These are phyloP conservation scores for Hirundo rustica DNA, from an alignment of 2,797 vertebrate species.

Conservation along the genomic window DNA sequence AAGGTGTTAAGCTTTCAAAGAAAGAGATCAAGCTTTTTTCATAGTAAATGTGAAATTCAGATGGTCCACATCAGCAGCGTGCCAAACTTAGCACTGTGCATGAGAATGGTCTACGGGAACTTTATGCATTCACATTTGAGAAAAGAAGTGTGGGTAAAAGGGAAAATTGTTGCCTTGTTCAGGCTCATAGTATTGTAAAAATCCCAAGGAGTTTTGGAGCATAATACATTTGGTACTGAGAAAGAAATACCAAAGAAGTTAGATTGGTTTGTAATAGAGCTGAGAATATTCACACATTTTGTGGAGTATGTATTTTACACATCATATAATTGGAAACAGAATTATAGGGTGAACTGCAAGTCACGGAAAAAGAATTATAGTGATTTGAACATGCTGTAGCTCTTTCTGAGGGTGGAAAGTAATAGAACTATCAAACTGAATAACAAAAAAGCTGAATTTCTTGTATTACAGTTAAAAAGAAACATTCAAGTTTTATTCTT, in stretches of 20 bases:
- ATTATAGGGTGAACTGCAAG: conserved; percentile 40
- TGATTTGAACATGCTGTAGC: background rate
- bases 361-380: background rate
- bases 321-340: conserved; percentile 45
- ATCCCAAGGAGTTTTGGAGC: background rate
- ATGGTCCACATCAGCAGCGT: background rate
- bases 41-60: background rate
- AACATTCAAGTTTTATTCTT: background rate
- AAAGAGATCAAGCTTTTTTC: background rate
- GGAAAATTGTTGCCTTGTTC: conserved; percentile 24
- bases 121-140: background rate
- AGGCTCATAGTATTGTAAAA: background rate
- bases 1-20: background rate
- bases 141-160: background rate
- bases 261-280: conserved; percentile 27
- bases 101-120: background rate
- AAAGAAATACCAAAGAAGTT: background rate
- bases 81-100: background rate
- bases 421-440: conserved; percentile 16
- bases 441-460: background rate
- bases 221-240: background rate
- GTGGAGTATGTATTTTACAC: conserved; percentile 39
- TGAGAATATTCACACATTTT: conserved; percentile 38
- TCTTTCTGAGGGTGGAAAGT: background rate
- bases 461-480: background rate